A percentile compares a stretch with the other conserved stretches of the same genome.
Evolutionary conservation across 2,888 invertebrate species (phyloP).

Genomic region (Eristalinus aeneus): DNA sequence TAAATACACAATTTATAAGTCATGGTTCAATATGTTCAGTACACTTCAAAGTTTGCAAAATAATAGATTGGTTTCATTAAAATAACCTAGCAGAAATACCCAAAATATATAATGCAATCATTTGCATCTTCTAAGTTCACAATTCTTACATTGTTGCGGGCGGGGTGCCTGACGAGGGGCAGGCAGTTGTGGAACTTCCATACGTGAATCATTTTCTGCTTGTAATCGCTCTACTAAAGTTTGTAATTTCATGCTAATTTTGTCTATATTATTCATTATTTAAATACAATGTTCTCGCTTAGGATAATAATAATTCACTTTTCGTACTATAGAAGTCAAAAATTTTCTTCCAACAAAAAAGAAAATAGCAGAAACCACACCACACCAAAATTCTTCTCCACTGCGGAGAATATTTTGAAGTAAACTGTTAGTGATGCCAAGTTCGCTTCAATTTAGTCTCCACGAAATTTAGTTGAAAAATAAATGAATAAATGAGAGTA

Average conservation of each 20-base stretch:
- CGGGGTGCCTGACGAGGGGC: slow-evolving; percentile 84
- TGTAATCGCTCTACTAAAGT: slow-evolving; percentile 90
- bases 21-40: neutral
- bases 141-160: slow-evolving; percentile 81
- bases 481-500: too few species aligned
- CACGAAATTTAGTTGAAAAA: neutral
- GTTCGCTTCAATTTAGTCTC: neutral
- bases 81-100: neutral
- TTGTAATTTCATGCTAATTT: slow-evolving; percentile 85
- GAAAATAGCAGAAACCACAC: slow-evolving; percentile 62
- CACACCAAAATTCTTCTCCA: slow-evolving; percentile 58
- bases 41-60: neutral
- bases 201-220: slow-evolving; percentile 80
- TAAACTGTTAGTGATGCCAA: slow-evolving; percentile 47
- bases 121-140: slow-evolving; percentile 79
- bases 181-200: slow-evolving; percentile 77
- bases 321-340: slow-evolving; percentile 36
- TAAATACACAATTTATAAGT: neutral
- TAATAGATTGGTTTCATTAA: neutral
- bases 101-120: slow-evolving; percentile 26
- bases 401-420: slow-evolving; percentile 52
- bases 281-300: slow-evolving; percentile 26
- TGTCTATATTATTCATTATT: slow-evolving; percentile 88
- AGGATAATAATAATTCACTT: slow-evolving; percentile 35
- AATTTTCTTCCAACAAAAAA: slow-evolving; percentile 50